phyloP scores from a whole-genome alignment of 2,797 vertebrate genomes.

The Microhierax caerulescens region DNA sequence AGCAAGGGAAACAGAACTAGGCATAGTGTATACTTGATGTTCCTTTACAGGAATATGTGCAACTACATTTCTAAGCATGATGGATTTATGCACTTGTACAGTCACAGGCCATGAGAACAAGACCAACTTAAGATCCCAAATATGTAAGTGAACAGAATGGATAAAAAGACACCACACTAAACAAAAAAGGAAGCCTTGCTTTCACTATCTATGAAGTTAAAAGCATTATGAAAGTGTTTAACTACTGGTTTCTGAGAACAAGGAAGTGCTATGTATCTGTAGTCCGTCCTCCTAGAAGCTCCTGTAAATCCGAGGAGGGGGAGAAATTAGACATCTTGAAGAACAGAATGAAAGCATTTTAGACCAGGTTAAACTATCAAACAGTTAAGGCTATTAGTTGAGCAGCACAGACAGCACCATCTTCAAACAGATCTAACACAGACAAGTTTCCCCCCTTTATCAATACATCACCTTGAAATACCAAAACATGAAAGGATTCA shows the following conservation, averaged over 20 bases:
- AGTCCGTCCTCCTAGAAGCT: neutral
- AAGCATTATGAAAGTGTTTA: neutral
- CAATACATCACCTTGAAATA: neutral
- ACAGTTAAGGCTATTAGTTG: neutral
- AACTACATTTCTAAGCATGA: neutral
- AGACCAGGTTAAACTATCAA: neutral
- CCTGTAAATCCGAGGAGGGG: neutral
- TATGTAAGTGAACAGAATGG: neutral
- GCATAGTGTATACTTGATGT: neutral
- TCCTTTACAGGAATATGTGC: neutral
- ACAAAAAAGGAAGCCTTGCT: neutral
- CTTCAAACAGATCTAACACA: neutral
- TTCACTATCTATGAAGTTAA: neutral
- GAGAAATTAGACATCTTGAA: neutral
- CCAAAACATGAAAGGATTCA: neutral
- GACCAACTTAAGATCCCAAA: neutral
- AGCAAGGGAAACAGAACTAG: neutral
- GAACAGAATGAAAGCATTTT: neutral
- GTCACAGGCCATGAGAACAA: neutral
- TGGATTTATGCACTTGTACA: neutral
- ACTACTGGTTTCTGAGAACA: neutral
- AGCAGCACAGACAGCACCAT: neutral
- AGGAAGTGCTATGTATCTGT: neutral
- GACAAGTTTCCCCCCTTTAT: neutral
- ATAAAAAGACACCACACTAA: neutral